Conservation (phyloP, 2,113 vertebrate species). For the Lycaon pictus region DNA sequence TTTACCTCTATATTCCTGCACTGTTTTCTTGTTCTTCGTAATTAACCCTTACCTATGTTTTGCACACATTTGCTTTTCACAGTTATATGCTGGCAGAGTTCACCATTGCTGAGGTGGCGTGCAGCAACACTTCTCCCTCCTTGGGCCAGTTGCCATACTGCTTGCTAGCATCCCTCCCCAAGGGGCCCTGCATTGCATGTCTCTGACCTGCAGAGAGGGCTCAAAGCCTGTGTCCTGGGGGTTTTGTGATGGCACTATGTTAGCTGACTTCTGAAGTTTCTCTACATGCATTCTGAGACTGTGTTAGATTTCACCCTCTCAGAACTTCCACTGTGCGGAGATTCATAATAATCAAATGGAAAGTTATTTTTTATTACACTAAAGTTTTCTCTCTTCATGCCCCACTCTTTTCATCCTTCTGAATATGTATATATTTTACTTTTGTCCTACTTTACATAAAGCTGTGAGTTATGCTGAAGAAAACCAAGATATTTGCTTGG, state of each 20-base stretch:
- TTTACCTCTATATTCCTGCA: not conserved
- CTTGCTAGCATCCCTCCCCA: not conserved
- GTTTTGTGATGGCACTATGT: not conserved
- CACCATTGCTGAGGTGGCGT: rapidly evolving
- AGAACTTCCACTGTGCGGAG: not conserved
- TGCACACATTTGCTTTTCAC: not conserved
- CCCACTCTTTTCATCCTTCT: not conserved
- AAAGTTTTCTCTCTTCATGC: not conserved
- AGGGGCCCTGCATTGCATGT: not conserved
- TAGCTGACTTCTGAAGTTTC: not conserved
- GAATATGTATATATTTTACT: not conserved
- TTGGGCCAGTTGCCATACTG: rapidly evolving
- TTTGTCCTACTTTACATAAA: not conserved
- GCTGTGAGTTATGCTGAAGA: not conserved
- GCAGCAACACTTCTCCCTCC: rapidly evolving
- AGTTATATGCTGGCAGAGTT: not conserved
- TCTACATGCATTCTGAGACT: not conserved
- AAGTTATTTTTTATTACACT: not conserved
- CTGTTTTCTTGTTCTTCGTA: not conserved
- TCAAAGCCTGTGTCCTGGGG: not conserved
- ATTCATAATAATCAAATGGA: not conserved
- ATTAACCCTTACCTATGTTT: not conserved
- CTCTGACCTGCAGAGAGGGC: not conserved
- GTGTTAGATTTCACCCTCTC: not conserved
- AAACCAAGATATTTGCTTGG: not conserved